A percentile compares a stretch with the other conserved stretches of the same genome.
Evolutionary conservation across 2,888 invertebrate genomes (phyloP).

Genomic region (Chorisops tibialis): DNA sequence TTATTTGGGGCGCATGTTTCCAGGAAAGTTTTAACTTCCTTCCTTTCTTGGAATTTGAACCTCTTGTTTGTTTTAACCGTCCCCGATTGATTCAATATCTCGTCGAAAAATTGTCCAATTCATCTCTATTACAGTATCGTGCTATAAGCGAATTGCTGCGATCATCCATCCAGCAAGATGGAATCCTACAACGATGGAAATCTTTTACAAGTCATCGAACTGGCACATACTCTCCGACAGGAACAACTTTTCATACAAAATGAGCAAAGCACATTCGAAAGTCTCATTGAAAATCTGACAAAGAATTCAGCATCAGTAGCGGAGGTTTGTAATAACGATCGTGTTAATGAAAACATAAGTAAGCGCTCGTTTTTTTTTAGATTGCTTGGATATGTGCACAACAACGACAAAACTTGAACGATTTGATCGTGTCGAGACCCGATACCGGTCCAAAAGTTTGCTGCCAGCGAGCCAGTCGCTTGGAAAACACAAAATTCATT

Average conservation of each 20-base stretch:
- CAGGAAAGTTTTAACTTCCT: no score
- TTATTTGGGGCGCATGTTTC: no score
- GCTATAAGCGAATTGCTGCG: neutral
- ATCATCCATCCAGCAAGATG: conserved; percentile 38
- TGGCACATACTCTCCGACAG: conserved; percentile 52
- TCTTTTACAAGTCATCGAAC: conserved; percentile 51
- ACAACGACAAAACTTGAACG: conserved; percentile 77
- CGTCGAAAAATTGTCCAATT: no score
- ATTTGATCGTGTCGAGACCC: conserved; percentile 69
- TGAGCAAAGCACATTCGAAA: conserved; percentile 77
- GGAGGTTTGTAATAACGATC: conserved; percentile 39
- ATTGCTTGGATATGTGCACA: conserved; percentile 85
- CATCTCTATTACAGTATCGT: neutral
- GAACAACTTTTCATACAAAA: conserved; percentile 85
- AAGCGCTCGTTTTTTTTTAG: conserved; percentile 52
- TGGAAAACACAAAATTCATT: conserved; percentile 66
- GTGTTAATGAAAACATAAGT: neutral
- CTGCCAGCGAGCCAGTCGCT: conserved; percentile 65
- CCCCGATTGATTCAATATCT: no score
- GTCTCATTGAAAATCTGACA: conserved; percentile 69
- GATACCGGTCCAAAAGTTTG: conserved; percentile 75
- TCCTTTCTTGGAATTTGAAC: no score
- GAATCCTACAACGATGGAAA: conserved; percentile 47
- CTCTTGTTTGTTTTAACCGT: no score
- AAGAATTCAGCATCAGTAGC: conserved; percentile 57